Evolutionary conservation across 2,113 vertebrate genomes (phyloP), one percentile per base, ranked within the genome.

Genomic region (Amphilophus citrinellus): DNA sequence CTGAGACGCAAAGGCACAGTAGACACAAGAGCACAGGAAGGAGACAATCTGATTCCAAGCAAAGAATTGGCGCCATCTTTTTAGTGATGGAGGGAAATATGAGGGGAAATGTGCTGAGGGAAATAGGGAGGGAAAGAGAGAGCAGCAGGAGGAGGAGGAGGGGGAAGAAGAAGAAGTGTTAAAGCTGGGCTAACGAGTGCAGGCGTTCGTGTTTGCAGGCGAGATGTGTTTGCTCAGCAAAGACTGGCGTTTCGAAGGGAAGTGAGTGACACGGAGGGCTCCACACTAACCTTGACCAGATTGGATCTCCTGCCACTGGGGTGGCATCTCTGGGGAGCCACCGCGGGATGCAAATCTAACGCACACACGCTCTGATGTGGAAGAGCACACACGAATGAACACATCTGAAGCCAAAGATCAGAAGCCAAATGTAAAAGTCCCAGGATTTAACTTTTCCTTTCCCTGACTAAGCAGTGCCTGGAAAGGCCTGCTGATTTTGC

Each of bases 181-280:
- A 76, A 90, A 79, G 87, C 80, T 75, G 2, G 42, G 63, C 86
- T 93, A 95, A 95, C 93, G 92, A 94, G 89, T 76, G 14, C 37
- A 53, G 79, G 27, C 20, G 32, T 35, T 35, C 5, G 1, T 6
- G 32, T 35, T 35, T 35, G 32, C 32, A 35, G 32, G 32, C 6
- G 62, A 89, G 85, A 91, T 84, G 88, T 94, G 93, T 95, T 90
- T 92, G 89, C 91, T 94, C 93, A 94, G 92, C 90, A 85, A 80
- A 27, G 56, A 61, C 77, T 47, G 20, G 75, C 14, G 42, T 79
- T 86, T 79, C 7, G 62, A 84, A 27, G 78, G 57, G 80, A 79
- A 65, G 84, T 22, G 77, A 84, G 17, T 82, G 87, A 89, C 92
- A 92, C 76, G 0, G 77, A 82, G 86, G 83, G 87, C 87, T 78